Evolutionary conservation across 2,113 vertebrate genomes (phyloP).

Genomic region (Sphyrna mokarran): DNA sequence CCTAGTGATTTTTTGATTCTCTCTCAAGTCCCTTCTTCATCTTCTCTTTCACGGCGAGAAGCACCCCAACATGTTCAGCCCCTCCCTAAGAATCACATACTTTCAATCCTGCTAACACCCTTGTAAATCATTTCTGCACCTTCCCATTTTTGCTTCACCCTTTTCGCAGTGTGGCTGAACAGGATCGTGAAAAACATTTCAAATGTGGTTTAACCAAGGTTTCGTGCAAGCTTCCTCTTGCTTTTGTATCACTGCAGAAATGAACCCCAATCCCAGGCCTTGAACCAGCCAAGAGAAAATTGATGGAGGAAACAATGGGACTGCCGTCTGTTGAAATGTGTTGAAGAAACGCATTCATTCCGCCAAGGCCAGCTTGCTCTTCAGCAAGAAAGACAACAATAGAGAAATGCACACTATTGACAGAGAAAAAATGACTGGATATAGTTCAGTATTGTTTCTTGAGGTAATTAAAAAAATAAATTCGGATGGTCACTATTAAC

Average conservation of each 20-base stretch:
- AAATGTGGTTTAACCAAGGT: background rate
- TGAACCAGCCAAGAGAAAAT: background rate
- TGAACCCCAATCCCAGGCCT: background rate
- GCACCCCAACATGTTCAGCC: background rate
- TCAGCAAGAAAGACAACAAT: background rate
- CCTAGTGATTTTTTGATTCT: background rate
- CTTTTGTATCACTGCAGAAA: background rate
- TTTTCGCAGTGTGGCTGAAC: background rate
- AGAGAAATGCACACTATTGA: slow-evolving; percentile 1
- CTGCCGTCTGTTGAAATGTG: background rate
- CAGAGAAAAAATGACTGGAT: background rate
- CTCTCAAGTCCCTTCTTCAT: background rate
- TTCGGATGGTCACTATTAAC: background rate
- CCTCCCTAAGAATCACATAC: background rate
- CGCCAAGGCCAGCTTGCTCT: background rate
- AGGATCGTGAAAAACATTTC: background rate
- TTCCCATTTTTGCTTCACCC: background rate
- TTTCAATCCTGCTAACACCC: too few relatives aligned
- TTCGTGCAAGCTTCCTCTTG: background rate
- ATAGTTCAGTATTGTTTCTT: background rate
- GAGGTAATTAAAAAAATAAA: background rate
- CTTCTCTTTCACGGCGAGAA: background rate
- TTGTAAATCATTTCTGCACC: background rate
- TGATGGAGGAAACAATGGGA: background rate
- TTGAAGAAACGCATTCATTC: background rate